A percentile compares a stretch with the other conserved stretches of the same genome.
phyloP scores from a whole-genome alignment of 2,797 vertebrate genomes.

The Glyptemys insculpta region DNA sequence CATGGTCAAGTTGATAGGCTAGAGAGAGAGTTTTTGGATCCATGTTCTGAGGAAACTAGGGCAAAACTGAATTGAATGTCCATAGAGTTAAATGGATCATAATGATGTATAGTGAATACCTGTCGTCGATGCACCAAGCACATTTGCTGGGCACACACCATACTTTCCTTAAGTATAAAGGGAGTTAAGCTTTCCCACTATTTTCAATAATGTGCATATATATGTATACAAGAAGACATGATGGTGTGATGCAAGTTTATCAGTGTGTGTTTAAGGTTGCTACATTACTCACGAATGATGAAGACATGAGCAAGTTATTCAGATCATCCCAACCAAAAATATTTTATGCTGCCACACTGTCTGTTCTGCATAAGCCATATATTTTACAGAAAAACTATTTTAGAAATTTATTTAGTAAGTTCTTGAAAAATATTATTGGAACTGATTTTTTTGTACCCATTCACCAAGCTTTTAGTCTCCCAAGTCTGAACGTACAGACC shows the following conservation, averaged over 20 bases:
- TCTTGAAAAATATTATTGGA: neutral
- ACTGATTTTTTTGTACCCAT: neutral
- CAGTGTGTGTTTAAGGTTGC: neutral
- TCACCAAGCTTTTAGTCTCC: neutral
- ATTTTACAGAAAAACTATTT: neutral
- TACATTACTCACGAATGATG: neutral
- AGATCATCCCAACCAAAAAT: neutral
- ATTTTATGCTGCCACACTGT: neutral
- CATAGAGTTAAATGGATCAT: neutral
- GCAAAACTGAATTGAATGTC: neutral
- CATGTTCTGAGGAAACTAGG: accelerated
- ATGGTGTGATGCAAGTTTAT: neutral
- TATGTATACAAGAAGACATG: neutral
- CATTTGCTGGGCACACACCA: neutral
- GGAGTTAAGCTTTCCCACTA: neutral
- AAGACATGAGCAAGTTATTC: neutral
- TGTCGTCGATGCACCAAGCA: neutral
- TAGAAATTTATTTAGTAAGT: neutral
- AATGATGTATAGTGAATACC: neutral
- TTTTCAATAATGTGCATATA: neutral
- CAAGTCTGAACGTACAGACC: neutral
- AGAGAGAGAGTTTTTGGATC: neutral
- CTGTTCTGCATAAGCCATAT: neutral
- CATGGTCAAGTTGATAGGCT: neutral
- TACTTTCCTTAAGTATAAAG: neutral